A percentile compares a stretch with the other conserved stretches of the same genome.
Evolutionary conservation across 2,888 invertebrate species (phyloP).

Genomic region (Synergus laeviventris): DNA sequence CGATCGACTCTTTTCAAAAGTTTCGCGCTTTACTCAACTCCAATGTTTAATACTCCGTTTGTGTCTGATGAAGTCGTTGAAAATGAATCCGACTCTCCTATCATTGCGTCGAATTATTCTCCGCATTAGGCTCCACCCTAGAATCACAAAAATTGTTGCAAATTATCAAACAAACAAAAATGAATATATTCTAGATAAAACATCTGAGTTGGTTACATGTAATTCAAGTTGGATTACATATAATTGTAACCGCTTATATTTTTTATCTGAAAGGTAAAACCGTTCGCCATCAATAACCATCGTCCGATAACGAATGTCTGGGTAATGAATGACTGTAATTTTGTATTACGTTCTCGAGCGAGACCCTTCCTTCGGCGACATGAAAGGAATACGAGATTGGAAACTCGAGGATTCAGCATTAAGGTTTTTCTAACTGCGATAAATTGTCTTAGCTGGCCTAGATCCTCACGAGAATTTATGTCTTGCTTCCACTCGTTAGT

Average conservation of each 20-base stretch:
- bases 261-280: constrained; percentile 12
- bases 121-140: neutral
- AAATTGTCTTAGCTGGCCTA: constrained; percentile 32
- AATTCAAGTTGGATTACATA: neutral
- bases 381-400: constrained; percentile 37
- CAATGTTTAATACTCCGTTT: neutral
- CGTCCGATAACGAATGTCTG: constrained; percentile 2
- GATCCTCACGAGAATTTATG: constrained; percentile 22
- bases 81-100: constrained; percentile 10
- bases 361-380: constrained; percentile 7
- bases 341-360: constrained; percentile 15
- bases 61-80: neutral
- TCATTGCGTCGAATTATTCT: constrained; percentile 9
- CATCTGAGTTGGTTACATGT: no score
- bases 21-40: constrained; percentile 13
- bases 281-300: constrained; percentile 13
- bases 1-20: neutral
- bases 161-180: no score
- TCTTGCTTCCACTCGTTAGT: constrained; percentile 31
- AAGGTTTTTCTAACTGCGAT: constrained; percentile 28
- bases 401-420: constrained; percentile 37
- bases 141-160: neutral
- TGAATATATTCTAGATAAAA: no score
- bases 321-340: constrained; percentile 28
- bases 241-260: neutral